phyloP scores from a whole-genome alignment of 2,888 invertebrate genomes.

The Mythimna lalbum region DNA sequence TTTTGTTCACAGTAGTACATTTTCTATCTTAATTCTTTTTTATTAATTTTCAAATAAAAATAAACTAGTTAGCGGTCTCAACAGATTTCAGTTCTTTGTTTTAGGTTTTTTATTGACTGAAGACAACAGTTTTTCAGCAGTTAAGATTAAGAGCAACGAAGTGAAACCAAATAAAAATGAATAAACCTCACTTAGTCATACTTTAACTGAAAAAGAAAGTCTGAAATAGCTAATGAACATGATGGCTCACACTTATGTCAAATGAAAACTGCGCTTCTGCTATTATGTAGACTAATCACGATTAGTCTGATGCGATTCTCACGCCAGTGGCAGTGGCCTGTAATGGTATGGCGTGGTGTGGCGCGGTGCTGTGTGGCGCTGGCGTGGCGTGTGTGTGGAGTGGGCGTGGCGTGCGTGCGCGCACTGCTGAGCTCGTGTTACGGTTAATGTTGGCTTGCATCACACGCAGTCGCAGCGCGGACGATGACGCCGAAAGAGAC shows the following conservation, averaged over 20 bases:
- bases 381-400: constrained; percentile 48
- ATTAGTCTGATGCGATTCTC: constrained; percentile 75
- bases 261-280: constrained; percentile 73
- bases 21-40: not conserved
- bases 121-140: not conserved
- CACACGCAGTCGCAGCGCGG: constrained; percentile 70
- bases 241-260: constrained; percentile 74
- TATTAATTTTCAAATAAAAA: not conserved
- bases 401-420: constrained; percentile 42
- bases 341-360: constrained; percentile 48
- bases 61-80: not conserved
- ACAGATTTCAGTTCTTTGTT: not conserved
- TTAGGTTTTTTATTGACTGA: not conserved
- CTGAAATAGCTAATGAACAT: constrained; percentile 69
- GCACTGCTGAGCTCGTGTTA: constrained; percentile 66
- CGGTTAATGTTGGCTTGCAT: constrained; percentile 73
- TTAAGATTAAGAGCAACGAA: not conserved
- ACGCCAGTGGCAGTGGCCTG: constrained; percentile 66
- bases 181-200: constrained; percentile 9
- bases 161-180: constrained; percentile 8
- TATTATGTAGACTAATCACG: constrained; percentile 76
- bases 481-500: constrained; percentile 75
- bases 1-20: not conserved
- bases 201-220: constrained; percentile 73
- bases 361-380: constrained; percentile 39